phyloP scores from a whole-genome alignment of 1,140 invertebrate genomes.

The Drosophila mayri region DNA sequence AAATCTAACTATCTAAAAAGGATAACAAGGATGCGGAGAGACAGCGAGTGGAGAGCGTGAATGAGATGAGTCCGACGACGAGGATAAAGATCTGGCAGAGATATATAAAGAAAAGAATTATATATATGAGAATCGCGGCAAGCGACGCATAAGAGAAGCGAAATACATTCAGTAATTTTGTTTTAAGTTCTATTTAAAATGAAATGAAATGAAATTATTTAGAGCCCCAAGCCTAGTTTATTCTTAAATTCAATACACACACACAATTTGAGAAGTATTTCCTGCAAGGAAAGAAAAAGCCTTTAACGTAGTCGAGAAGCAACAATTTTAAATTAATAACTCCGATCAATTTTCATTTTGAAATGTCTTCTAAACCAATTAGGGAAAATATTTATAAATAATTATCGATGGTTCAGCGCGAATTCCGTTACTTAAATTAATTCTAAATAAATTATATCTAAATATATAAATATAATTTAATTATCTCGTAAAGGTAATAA shows the following conservation, averaged over 20 bases:
- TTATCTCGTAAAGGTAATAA: slow-evolving; percentile 1
- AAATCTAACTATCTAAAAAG: slow-evolving; percentile 65
- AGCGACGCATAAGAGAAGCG: slow-evolving; percentile 37
- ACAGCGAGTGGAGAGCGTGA: slow-evolving; percentile 53
- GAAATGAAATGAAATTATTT: slow-evolving; percentile 68
- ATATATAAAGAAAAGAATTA: slow-evolving; percentile 16
- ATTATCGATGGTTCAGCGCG: slow-evolving; percentile 40
- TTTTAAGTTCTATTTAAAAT: slow-evolving; percentile 83
- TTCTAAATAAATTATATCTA: slow-evolving; percentile 50
- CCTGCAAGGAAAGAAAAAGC: slow-evolving; percentile 81
- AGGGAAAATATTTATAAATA: slow-evolving; percentile 48
- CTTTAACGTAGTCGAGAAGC: slow-evolving; percentile 70
- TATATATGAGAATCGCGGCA: slow-evolving; percentile 30
- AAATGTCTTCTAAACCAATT: slow-evolving; percentile 64
- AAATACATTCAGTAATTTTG: slow-evolving; percentile 81
- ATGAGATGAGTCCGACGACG: slow-evolving; percentile 48
- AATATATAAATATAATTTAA: slow-evolving; percentile 20
- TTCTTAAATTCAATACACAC: slow-evolving; percentile 40
- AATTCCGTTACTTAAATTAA: slow-evolving; percentile 79
- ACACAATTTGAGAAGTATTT: slow-evolving; percentile 78
- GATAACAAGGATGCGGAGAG: slow-evolving; percentile 28
- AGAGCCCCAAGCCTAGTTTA: slow-evolving; percentile 31
- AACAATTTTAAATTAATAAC: slow-evolving; percentile 42
- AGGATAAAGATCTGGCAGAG: slow-evolving; percentile 5
- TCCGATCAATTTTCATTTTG: slow-evolving; percentile 52